Base-by-base conservation (phyloP, 2,797 vertebrate species). In the Selene dorsalis region DNA sequence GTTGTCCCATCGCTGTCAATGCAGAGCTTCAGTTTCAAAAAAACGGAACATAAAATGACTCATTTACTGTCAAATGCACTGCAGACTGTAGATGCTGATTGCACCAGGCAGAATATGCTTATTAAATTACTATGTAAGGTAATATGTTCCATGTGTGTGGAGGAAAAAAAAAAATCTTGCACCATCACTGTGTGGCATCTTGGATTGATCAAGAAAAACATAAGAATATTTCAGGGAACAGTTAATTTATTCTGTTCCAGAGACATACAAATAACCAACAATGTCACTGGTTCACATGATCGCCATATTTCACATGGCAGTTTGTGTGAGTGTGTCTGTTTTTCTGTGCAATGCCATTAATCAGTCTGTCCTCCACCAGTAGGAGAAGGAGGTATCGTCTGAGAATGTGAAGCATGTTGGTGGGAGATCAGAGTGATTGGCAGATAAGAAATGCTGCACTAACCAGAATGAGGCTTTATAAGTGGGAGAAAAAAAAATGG, bases 341-440 rank as follows among this genome's bases (percentile, higher is more conserved):
- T n/a, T 83, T 58, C 73, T 75, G 66, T 58, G 64, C 41, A 72
- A 39, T 32, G 64, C 59, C 72, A 85, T 83, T 64, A 73, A 82
- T 86, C 83, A 79, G 77, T 48, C 66, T 71, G 68, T 58, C 17
- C 60, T 75, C 45, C 59, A 58, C 38, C n/a, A 55, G 24, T 28
- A 55, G 22, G 22, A 38, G 43, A 68, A 55, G 32, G 47, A 35
- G 55, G 59, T 61, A 57, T 73, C 30, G 82, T 83, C 80, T 86
- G 83, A 85, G 80, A 83, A 87, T 83, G 84, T 78, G 20, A 80
- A 73, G 75, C 53, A 80, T 84, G 50, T 83, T 9, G 43, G 80
- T 75, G 67, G 53, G 58, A 80, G 66, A 78, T 24, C 30, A 2
- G 55, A 16, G 17, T 68, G 66, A 84, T 38, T 77, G 86, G 35